A percentile compares a stretch with the other conserved stretches of the same genome.
Conservation (phyloP, 2,888 invertebrate species). For the Odontothrips loti region DNA sequence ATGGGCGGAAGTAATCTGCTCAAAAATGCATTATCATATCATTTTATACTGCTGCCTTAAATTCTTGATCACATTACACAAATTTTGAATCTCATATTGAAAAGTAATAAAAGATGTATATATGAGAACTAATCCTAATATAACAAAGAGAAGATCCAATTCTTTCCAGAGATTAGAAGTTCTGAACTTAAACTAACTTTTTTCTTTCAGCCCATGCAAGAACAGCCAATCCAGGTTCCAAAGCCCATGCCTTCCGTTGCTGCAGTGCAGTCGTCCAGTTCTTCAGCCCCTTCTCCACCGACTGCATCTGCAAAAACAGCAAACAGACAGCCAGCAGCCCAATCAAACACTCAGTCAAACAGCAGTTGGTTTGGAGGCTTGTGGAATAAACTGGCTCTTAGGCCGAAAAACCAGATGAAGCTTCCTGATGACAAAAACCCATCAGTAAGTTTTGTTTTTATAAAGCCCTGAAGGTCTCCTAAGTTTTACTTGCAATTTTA, state of each 20-base stretch:
- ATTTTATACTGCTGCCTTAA: too few relatives aligned
- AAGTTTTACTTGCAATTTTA: neutral
- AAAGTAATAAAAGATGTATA: too few relatives aligned
- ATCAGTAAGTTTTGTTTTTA: constrained; percentile 56
- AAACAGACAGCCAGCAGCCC: neutral
- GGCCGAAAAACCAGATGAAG: constrained; percentile 91
- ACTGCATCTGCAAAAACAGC: constrained; percentile 15
- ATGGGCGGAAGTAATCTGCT: too few relatives aligned
- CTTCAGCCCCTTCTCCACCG: neutral
- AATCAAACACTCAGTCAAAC: neutral
- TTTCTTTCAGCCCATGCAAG: constrained; percentile 29
- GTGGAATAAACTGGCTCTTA: constrained; percentile 74
- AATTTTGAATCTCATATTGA: too few relatives aligned
- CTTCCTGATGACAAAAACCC: constrained; percentile 93
- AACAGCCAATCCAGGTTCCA: constrained; percentile 21
- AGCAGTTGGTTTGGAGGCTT: constrained; percentile 81
- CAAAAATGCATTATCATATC: too few relatives aligned
- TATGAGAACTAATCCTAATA: too few relatives aligned
- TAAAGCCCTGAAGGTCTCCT: neutral
- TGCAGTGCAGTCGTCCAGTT: neutral
- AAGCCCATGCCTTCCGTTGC: neutral
- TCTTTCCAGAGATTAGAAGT: neutral
- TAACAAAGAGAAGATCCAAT: too few relatives aligned
- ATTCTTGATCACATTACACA: too few relatives aligned
- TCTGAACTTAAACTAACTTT: constrained; percentile 28